A percentile compares a stretch with the other conserved stretches of the same genome.
These are phyloP conservation scores for Esperia sulphurella DNA, from an alignment of 2,888 invertebrate species.

Conservation along the genomic window DNA sequence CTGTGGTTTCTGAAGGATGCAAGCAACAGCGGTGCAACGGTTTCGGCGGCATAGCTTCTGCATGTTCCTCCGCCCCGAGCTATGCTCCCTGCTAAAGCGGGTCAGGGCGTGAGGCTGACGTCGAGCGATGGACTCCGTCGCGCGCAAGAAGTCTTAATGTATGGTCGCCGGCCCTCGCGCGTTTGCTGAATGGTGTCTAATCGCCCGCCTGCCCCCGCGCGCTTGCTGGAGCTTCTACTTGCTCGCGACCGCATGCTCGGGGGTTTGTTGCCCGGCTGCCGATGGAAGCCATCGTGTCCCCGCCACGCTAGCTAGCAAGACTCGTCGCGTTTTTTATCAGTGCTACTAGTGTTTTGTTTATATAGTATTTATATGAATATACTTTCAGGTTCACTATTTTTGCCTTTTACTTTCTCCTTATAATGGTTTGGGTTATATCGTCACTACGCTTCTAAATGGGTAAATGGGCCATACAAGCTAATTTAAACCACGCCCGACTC, in stretches of 20 bases:
- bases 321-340: slow-evolving; percentile 4
- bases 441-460: too few species aligned
- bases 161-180: background rate
- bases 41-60: slow-evolving; percentile 6
- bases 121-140: slow-evolving; percentile 10
- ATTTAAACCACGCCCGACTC: too few species aligned
- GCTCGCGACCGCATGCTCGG: background rate
- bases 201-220: background rate
- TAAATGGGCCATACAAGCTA: too few species aligned
- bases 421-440: background rate
- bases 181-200: too few species aligned
- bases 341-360: slow-evolving; percentile 2
- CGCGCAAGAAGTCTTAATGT: background rate
- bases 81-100: slow-evolving; percentile 3
- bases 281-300: background rate
- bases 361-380: slow-evolving; percentile 7
- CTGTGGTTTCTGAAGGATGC: slow-evolving; percentile 3
- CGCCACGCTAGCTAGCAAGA: background rate
- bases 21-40: slow-evolving; percentile 10
- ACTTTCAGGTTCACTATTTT: background rate
- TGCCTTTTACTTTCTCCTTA: background rate
- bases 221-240: too few species aligned
- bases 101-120: slow-evolving; percentile 3
- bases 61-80: slow-evolving; percentile 5
- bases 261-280: background rate